phyloP scores from a whole-genome alignment of 37 sponge, comb jelly and placozoan species.

The Spongilla lacustris region DNA sequence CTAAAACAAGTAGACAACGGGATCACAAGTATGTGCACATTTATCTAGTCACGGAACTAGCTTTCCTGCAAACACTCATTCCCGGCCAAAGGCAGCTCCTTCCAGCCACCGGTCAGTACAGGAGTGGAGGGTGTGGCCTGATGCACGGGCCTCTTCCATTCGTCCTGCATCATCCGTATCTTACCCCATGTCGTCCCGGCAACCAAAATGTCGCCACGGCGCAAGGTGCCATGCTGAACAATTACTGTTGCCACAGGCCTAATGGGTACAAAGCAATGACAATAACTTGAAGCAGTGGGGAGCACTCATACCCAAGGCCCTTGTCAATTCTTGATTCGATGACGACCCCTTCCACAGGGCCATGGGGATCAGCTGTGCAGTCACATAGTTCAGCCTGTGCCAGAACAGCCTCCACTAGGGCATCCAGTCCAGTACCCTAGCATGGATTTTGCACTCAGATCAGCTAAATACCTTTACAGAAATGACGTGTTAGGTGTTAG shows the following conservation, averaged over 20 bases:
- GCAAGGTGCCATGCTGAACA: conserved; percentile 71
- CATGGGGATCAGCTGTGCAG: conserved; percentile 57
- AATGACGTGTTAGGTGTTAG: no score
- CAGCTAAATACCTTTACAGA: neutral
- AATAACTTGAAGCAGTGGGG: neutral
- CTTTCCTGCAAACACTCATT: conserved; percentile 63
- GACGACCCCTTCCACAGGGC: conserved; percentile 72
- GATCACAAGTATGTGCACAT: neutral
- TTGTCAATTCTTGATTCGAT: conserved; percentile 62
- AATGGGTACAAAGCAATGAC: neutral
- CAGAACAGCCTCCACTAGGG: conserved; percentile 74
- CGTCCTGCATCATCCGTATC: conserved; percentile 52
- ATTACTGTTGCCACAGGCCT: conserved; percentile 77
- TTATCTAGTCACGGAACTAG: neutral
- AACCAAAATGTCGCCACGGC: conserved; percentile 54
- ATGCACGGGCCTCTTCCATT: conserved; percentile 15
- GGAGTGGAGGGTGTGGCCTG: conserved; percentile 72
- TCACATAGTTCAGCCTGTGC: conserved; percentile 67
- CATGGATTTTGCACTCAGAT: neutral
- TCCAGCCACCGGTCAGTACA: conserved; percentile 80
- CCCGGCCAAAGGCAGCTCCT: conserved; percentile 64
- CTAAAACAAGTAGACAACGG: neutral
- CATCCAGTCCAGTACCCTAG: conserved; percentile 56
- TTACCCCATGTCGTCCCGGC: conserved; percentile 71
- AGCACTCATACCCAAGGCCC: conserved; percentile 67